Conservation (phyloP, 2,888 invertebrate species). For the Scaeva pyrastri region DNA sequence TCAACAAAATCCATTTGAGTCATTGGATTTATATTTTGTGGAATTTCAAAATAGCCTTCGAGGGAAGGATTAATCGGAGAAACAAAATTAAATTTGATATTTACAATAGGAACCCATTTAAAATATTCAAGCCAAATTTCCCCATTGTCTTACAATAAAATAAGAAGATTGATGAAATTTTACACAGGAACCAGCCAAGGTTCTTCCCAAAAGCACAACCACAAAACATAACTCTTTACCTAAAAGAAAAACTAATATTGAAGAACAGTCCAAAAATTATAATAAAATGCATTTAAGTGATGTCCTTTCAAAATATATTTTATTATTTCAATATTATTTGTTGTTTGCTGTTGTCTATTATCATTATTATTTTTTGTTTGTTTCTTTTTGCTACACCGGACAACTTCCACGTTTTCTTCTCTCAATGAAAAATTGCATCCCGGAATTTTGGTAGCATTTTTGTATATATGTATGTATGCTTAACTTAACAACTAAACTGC, state of each 20-base stretch:
- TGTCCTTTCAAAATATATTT: slow-evolving; percentile 74
- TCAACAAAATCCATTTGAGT: no score
- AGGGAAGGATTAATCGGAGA: no score
- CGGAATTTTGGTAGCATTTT: slow-evolving; percentile 27
- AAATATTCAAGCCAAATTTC: no score
- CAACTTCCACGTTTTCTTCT: slow-evolving; percentile 8
- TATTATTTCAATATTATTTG: slow-evolving; percentile 66
- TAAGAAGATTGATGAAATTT: no score
- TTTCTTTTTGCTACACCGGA: slow-evolving; percentile 36
- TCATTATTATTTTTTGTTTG: slow-evolving; percentile 19
- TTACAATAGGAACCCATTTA: no score
- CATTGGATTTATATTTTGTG: no score
- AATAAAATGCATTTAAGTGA: slow-evolving; percentile 7
- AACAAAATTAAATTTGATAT: no score
- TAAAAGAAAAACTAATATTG: background rate
- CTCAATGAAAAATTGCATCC: slow-evolving; percentile 26
- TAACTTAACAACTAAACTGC: slow-evolving; percentile 60
- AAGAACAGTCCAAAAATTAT: background rate
- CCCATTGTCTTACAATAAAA: no score
- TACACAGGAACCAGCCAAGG: no score
- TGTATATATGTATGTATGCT: slow-evolving; percentile 11
- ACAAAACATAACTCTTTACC: no score
- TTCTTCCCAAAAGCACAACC: no score
- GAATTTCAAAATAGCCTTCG: no score
- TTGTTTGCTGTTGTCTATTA: slow-evolving; percentile 38